A percentile compares a stretch with the other conserved stretches of the same genome.
These are phyloP conservation scores for Petrocephalus microphthalmus DNA, from an alignment of 2,113 vertebrate genomes.

Conservation along the genomic window DNA sequence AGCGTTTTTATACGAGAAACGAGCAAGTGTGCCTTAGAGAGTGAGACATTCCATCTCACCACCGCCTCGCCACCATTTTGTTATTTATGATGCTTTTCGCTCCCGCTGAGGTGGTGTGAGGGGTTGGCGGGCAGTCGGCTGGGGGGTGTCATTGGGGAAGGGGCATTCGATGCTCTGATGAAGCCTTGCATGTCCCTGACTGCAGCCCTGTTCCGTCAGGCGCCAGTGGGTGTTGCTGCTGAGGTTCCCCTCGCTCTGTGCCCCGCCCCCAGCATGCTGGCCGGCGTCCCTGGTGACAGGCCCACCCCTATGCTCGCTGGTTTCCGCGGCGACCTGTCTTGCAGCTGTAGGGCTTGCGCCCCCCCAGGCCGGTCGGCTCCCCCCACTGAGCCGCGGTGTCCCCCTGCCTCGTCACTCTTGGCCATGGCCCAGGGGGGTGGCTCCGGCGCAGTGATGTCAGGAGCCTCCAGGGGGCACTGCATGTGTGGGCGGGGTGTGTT, in stretches of 20 bases:
- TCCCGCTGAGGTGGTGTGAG: not conserved
- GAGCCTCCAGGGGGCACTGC: not conserved
- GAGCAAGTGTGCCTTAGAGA: not conserved
- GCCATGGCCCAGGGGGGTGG: not conserved
- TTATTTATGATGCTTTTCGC: too few relatives aligned
- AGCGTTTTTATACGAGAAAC: not conserved
- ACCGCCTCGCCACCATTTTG: not conserved
- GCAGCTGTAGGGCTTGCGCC: not conserved
- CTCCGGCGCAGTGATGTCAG: too few relatives aligned
- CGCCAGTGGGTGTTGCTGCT: not conserved
- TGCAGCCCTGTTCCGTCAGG: not conserved
- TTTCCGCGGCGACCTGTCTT: not conserved
- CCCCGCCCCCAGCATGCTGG: not conserved
- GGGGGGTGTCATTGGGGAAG: not conserved
- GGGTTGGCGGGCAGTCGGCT: not conserved
- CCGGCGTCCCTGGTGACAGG: not conserved
- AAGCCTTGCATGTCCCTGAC: not conserved
- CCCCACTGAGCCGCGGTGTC: not conserved
- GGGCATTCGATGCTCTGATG: not conserved
- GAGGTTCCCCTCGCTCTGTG: not conserved
- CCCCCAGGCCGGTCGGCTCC: too few relatives aligned
- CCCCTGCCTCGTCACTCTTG: not conserved
- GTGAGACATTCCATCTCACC: not conserved
- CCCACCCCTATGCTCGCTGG: not conserved
- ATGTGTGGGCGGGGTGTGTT: not conserved